Base-by-base conservation (phyloP, 2,888 invertebrate species). In the Ariolimax columbianus region DNA sequence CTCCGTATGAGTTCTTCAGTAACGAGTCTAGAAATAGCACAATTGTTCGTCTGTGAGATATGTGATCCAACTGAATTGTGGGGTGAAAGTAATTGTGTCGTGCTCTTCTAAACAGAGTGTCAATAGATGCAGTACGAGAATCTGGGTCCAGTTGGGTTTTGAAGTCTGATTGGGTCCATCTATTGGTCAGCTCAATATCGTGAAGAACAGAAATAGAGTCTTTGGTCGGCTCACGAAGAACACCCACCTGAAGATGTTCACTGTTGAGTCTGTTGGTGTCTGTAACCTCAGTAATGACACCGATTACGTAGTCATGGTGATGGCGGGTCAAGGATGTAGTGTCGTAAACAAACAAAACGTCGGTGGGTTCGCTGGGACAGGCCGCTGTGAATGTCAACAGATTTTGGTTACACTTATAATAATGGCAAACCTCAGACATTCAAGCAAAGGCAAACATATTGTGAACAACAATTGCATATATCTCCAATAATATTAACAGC, bases 301-400 rank as follows among this genome's bases (percentile, higher is more conserved):
- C n/a, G 77, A 82, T 82, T n/a, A 86, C 75, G 72, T 85, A 75
- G 73, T 83, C 36, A 47, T 84, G 79, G 51, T 86, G 82, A 7
- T 77, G 82, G 17, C 55, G 81, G 23, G 51, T 82, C 14, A 85
- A 47, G 4, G 84, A 72, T 17, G 70, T 55, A 1, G 82, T 51
- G 77, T 88, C 88, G 36, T 87, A 88, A n/a, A 87, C 82, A 38
- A 87, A 88, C 17, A 88, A 30, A 23, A 85, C 70, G 59, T 88
- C 88, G 0, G 86, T 81, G 3, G 75, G 78, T 36, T 36, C 14
- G 14, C 14, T n/a, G n/a, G 82, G 73, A 68, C 75, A 83, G 36
- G 30, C 43, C 36, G 73, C n/a, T 81, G 79, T 77, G 30, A 40
- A 63, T 14, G 26, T 38, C 17, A 70, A 38, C 6, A 26, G n/a